Conservation (phyloP, 2,888 invertebrate species). For the Nephrotoma appendiculata region DNA sequence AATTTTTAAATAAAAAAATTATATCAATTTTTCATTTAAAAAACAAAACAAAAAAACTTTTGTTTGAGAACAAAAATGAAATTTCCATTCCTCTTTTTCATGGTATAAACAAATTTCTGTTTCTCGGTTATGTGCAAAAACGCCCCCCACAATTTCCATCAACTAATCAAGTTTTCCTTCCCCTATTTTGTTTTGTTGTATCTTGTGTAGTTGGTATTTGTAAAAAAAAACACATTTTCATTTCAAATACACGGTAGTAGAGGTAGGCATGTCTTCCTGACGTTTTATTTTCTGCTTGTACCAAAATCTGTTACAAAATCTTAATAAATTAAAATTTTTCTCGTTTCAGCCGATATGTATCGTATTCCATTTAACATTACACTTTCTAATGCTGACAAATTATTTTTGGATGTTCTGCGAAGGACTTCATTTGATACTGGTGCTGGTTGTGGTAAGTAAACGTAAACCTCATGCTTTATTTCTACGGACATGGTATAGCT, state of each 20-base stretch:
- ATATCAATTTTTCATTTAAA: neutral
- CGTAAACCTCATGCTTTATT: neutral
- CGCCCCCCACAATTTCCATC: neutral
- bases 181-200: neutral
- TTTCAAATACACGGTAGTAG: neutral
- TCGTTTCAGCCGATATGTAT: conserved; percentile 52
- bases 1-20: neutral
- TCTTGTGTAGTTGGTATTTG: neutral
- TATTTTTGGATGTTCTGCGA: conserved; percentile 82
- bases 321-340: conserved; percentile 3
- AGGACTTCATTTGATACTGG: conserved; percentile 58
- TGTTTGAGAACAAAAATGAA: neutral
- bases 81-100: neutral
- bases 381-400: conserved; percentile 61
- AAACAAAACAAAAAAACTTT: neutral
- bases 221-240: neutral
- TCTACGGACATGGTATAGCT: too few relatives aligned
- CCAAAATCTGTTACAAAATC: neutral
- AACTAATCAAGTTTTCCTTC: neutral
- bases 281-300: neutral
- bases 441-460: conserved; percentile 47
- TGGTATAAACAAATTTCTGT: neutral
- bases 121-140: neutral
- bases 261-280: neutral
- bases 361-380: conserved; percentile 46